Evolutionary conservation across 2,888 invertebrate genomes (phyloP), one percentile per base, ranked within the genome.

Genomic region (Beris morrisii): DNA sequence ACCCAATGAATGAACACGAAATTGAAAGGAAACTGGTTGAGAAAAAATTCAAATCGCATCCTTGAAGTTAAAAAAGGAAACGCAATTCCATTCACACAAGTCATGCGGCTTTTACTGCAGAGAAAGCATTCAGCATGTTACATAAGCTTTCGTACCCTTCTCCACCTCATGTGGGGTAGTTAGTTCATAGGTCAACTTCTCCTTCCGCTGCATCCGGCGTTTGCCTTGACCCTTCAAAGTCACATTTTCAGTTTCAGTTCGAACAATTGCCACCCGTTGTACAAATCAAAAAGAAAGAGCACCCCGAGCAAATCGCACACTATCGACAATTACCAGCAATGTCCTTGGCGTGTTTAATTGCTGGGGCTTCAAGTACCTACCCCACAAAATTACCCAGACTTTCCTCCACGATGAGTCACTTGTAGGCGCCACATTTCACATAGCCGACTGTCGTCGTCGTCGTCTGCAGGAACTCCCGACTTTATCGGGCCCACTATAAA

Each of bases 141-240:
- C 59, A 66, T 66, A 66, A 59, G 53, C 32, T 5, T 12, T 15
- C 15, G 12, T 3, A 15, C 15, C n/a, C 12, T 15, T 48, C n/a
- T 15, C 11, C 48, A 13, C 48, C 5, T 11, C 48, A 38, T 38
- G 38, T 38, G 9, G 38, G 38, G 5, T 38, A 38, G 38, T 38
- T 38, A 48, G 13, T 15, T 15, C n/a, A 9, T 44, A 44, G n/a
- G 44, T 44, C 44, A 12, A 44, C 44, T 44, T 12, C 44, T 44
- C 9, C 44, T n/a, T 44, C 22, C 22, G 38, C 38, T 38, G 38
- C 38, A 38, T 9, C 9, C 38, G 38, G 9, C 12, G 15, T 61
- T 56, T 52, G 63, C 66, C 63, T 67, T 67, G 66, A 67, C 66
- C 66, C 63, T 45, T 63, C 66, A 67, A 67, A 67, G 63, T 67